Conservation (phyloP, 2,113 vertebrate species). For the Oryzias woworae region DNA sequence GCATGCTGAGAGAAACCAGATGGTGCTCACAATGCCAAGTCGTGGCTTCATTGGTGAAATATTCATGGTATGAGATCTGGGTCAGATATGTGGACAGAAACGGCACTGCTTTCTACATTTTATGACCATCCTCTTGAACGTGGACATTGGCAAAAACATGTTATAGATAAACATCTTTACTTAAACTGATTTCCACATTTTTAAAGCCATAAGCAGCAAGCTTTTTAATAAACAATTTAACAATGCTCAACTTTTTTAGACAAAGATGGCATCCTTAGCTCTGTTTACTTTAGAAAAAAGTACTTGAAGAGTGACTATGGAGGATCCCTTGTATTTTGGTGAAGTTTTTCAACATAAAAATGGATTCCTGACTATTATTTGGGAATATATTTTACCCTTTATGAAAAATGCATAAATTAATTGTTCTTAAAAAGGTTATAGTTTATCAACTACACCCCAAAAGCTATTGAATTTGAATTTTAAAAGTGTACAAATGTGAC, state of each 20-base stretch:
- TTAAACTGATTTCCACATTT: background rate
- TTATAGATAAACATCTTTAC: conserved; percentile 2
- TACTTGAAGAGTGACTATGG: too few species aligned
- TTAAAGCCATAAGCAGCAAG: background rate
- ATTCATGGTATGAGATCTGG: conserved; percentile 41
- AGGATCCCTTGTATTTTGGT: too few species aligned
- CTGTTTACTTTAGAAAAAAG: too few species aligned
- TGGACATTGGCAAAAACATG: conserved; percentile 12
- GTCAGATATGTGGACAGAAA: conserved; percentile 27
- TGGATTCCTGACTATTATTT: too few species aligned
- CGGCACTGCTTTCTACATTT: conserved; percentile 15
- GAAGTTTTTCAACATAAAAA: too few species aligned
- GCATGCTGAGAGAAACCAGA: conserved; percentile 61
- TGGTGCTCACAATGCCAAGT: conserved; percentile 49
- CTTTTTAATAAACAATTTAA: too few species aligned
- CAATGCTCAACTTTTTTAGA: too few species aligned
- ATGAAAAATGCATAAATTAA: too few species aligned
- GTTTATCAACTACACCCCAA: background rate
- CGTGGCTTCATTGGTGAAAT: conserved; percentile 46
- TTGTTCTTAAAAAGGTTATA: too few species aligned
- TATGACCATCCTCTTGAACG: conserved; percentile 22
- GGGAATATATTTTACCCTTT: too few species aligned
- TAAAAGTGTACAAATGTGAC: background rate
- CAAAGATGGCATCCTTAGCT: too few species aligned
- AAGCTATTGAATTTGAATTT: background rate